Evolutionary conservation across 2,797 vertebrate genomes (phyloP), one percentile per base, ranked within the genome.

Genomic region (Manis javanica): DNA sequence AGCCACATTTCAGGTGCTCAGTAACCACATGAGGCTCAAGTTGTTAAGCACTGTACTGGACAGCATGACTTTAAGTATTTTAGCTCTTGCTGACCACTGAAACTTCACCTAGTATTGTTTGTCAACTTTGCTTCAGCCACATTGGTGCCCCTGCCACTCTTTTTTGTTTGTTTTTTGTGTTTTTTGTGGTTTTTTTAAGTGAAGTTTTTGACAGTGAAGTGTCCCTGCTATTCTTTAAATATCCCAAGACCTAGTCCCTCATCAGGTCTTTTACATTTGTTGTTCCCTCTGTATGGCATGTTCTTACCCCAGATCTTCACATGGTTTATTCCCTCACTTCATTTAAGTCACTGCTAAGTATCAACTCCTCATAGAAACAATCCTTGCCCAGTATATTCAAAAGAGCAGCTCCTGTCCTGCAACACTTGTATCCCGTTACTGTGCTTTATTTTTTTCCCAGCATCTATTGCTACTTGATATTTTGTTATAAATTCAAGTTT

Each of bases 401-500:
- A 69, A 57, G 9, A 51, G 51, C n/a, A 75, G 51, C 19, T 21
- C 49, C 14, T 75, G 42, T 19, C 68, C 26, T 74, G 74, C 26
- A 87, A 66, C 2, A 87, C 39, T 92, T 81, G 57, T 66, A 87
- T 68, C 9, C 26, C 53, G 51, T 57, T 91, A 71, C 39, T 51
- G 49, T 75, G 26, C 69, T 59, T 74, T 90, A 90, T 46, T 77
- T 74, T 86, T 83, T 68, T 82, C 34, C 77, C 68, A 82, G 59
- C 5, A 74, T 53, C 53, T 51, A 78, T 13, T 72, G 88, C 3
- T 66, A 66, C 26, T 79, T 78, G 55, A 5, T 71, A 59, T 37
- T 79, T 72, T 55, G 81, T 46, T 64, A 81, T 42, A 81, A 87
- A 93, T 87, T 81, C 26, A 39, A 63, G 78, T 61, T 90, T 90